phyloP scores from a whole-genome alignment of 2,797 vertebrate species.

The Eulemur coronatus region DNA sequence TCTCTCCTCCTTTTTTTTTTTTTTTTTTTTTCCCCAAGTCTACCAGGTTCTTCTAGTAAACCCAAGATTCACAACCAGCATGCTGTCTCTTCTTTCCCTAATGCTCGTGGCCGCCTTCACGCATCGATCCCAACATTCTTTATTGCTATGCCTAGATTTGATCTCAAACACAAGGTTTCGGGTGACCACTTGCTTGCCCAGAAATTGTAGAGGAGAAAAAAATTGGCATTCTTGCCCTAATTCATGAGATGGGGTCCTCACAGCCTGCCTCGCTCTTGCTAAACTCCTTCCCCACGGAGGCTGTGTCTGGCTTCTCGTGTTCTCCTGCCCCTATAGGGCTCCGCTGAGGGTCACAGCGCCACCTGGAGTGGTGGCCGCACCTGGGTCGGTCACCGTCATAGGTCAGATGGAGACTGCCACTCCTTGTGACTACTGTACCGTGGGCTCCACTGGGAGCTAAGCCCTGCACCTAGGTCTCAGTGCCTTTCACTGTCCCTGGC shows the following conservation, averaged over 20 bases:
- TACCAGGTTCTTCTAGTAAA: not conserved
- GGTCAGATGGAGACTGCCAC: not conserved
- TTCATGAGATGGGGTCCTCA: not conserved
- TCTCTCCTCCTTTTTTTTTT: not conserved
- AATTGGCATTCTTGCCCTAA: not conserved
- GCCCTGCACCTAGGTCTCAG: not conserved
- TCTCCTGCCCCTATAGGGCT: not conserved
- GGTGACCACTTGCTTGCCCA: not conserved
- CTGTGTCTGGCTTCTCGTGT: not conserved
- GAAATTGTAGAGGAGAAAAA: not conserved
- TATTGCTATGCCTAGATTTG: not conserved
- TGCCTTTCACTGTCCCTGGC: rapidly evolving
- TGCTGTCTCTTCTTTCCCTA: not conserved
- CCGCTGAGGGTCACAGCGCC: not conserved
- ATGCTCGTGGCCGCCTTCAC: not conserved
- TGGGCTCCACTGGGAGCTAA: not conserved
- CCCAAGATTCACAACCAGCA: not conserved
- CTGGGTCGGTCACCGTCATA: not conserved
- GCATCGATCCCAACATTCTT: not conserved
- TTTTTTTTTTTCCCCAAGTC: not conserved
- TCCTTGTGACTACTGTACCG: not conserved
- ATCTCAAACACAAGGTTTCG: not conserved
- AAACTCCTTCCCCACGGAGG: not conserved
- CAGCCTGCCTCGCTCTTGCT: not conserved
- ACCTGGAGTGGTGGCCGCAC: not conserved